Evolutionary conservation across 2,888 invertebrate species (phyloP), one percentile per base, ranked within the genome.

Genomic region (Anaspis maculata): DNA sequence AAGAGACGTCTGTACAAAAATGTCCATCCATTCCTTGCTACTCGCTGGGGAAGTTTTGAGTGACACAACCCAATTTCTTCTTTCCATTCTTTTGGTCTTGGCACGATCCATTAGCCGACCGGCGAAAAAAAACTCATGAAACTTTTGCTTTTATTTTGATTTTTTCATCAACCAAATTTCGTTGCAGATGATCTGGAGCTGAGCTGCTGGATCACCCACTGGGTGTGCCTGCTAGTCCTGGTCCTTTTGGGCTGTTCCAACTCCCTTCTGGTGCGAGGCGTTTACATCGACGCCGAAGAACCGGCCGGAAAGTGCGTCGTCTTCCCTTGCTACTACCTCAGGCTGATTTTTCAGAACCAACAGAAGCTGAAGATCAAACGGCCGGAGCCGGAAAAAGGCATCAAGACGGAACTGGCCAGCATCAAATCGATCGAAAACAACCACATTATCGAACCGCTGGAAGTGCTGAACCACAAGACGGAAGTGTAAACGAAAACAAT

Each of bases 271-370:
- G 89, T 89, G 2, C 74, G 89, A 25, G 91, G 90, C 0, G 87
- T 90, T 2, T 87, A 84, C 63, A 85, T 89, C 32, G 90, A 90
- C 62, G 89, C 83, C 0, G 87, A 88, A 51, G 87, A 87, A 48
- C 78, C 80, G 0, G 82, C 79, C 1, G 85, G 86, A 10, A 79
- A 85, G 50, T 86, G 88, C 56, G 84, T 88, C 2, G 79, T 83
- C 30, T 83, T 89, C 61, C 85, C 88, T 3, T 85, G 86, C 56
- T 83, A 84, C 56, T 90, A 88, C 61, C 74, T 89, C 15, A 70
- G 86, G 45, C 66, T 85, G 9, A 83, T 83, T 64, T 82, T 86
- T 66, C 74, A 79, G 54, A 74, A 77, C 41, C 78, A 80, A 28
- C 79, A 78, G 62, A 79, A 24, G 46, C 44, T 28, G 42, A 40